phyloP scores from a whole-genome alignment of 92 coral and sea anemone species.

The Montipora capitata region DNA sequence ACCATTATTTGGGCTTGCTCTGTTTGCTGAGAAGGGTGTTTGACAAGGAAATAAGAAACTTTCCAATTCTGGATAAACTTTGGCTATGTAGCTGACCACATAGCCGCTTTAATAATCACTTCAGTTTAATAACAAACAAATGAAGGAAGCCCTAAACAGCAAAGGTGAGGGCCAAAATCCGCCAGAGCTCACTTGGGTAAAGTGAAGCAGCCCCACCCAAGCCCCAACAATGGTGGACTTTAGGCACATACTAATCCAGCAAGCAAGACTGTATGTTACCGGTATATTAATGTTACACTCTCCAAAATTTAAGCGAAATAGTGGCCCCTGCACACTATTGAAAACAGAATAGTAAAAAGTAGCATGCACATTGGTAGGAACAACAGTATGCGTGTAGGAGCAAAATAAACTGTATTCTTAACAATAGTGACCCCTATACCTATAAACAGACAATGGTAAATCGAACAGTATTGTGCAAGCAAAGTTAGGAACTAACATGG shows the following conservation, averaged over 20 bases:
- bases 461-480: background rate
- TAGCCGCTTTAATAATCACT: too few relatives aligned
- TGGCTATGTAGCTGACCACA: constrained; percentile 42
- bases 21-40: constrained; percentile 30
- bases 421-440: constrained; percentile 20
- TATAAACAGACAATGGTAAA: background rate
- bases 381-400: constrained; percentile 9
- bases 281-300: background rate
- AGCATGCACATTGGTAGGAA: background rate
- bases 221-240: too few relatives aligned
- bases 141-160: too few relatives aligned
- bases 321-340: constrained; percentile 29
- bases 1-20: constrained; percentile 41
- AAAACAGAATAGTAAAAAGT: background rate
- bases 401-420: background rate
- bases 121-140: too few relatives aligned
- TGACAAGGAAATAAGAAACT: constrained; percentile 15
- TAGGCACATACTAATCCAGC: too few relatives aligned
- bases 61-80: constrained; percentile 28
- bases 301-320: background rate
- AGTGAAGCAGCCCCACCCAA: too few relatives aligned
- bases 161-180: too few relatives aligned
- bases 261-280: background rate
- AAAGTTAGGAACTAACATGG: background rate
- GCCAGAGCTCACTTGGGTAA: too few relatives aligned